Conservation (phyloP, 2,888 invertebrate species). For the Tinea pellionella region DNA sequence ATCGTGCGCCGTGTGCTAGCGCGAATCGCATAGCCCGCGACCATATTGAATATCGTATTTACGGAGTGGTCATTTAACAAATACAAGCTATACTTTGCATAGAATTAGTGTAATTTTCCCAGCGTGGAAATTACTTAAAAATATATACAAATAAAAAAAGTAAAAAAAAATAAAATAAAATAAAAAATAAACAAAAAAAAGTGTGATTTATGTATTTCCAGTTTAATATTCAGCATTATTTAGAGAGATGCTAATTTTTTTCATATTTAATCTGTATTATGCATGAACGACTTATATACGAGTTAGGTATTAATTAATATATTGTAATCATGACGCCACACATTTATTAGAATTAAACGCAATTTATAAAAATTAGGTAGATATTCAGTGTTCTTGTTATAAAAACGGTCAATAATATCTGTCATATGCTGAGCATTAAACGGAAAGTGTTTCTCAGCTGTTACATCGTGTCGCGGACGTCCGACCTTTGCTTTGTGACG, state of each 20-base stretch:
- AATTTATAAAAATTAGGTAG: not conserved
- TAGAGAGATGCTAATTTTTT: slow-evolving; percentile 37
- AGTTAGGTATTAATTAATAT: slow-evolving; percentile 56
- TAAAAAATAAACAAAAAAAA: slow-evolving; percentile 40
- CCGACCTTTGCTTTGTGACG: not conserved
- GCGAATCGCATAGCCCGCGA: not conserved
- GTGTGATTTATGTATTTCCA: slow-evolving; percentile 64
- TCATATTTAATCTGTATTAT: slow-evolving; percentile 35
- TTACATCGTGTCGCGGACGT: slow-evolving; percentile 54
- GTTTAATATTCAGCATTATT: slow-evolving; percentile 68
- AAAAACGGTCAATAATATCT: slow-evolving; percentile 26
- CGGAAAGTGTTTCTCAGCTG: slow-evolving; percentile 66
- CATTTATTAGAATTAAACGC: not conserved
- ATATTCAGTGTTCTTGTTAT: not conserved
- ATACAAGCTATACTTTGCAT: slow-evolving; percentile 93
- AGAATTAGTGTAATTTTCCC: slow-evolving; percentile 91
- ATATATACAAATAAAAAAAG: slow-evolving; percentile 38
- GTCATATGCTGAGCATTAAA: slow-evolving; percentile 67
- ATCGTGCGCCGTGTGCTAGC: not conserved
- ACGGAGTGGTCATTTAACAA: slow-evolving; percentile 66
- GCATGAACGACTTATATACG: not conserved
- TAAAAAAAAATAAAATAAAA: slow-evolving; percentile 35
- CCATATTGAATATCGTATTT: slow-evolving; percentile 44
- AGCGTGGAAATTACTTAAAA: slow-evolving; percentile 71
- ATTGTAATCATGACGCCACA: slow-evolving; percentile 43